These are phyloP conservation scores for Caiman crocodilus DNA, from an alignment of 2,797 vertebrate genomes.

Conservation along the genomic window DNA sequence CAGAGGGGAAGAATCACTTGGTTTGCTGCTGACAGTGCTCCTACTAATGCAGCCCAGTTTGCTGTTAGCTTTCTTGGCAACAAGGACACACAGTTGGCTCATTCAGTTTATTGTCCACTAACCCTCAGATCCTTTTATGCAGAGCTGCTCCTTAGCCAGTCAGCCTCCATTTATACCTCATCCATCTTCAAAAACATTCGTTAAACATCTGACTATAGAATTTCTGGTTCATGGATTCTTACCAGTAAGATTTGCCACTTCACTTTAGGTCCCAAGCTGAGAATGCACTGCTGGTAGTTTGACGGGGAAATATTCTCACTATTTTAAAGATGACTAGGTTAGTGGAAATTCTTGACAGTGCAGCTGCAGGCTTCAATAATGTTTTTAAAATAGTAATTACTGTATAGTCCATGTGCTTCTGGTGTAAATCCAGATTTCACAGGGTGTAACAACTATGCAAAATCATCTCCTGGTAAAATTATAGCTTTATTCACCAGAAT, in stretches of 20 bases:
- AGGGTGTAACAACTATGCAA: fast-evolving
- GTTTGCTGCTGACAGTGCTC: too few species aligned
- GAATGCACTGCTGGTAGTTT: neutral
- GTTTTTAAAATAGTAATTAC: neutral
- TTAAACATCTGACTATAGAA: neutral
- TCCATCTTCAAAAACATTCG: neutral
- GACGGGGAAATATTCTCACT: neutral
- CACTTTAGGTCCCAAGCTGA: fast-evolving
- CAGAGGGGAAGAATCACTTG: too few species aligned
- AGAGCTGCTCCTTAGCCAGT: too few species aligned
- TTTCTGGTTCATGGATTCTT: neutral
- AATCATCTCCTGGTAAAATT: neutral
- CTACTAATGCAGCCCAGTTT: too few species aligned
- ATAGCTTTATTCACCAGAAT: neutral
- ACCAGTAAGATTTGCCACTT: neutral
- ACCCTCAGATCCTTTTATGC: too few species aligned
- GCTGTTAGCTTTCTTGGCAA: too few species aligned
- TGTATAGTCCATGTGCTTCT: neutral
- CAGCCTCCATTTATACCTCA: neutral
- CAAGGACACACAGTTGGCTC: too few species aligned
- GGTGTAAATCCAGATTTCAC: neutral
- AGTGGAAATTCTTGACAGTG: neutral
- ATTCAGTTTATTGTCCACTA: too few species aligned
- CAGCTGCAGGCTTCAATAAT: neutral
- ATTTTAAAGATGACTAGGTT: too few species aligned